Conservation (phyloP, 1,140 invertebrate genomes). For the Macrostomum lignano region DNA sequence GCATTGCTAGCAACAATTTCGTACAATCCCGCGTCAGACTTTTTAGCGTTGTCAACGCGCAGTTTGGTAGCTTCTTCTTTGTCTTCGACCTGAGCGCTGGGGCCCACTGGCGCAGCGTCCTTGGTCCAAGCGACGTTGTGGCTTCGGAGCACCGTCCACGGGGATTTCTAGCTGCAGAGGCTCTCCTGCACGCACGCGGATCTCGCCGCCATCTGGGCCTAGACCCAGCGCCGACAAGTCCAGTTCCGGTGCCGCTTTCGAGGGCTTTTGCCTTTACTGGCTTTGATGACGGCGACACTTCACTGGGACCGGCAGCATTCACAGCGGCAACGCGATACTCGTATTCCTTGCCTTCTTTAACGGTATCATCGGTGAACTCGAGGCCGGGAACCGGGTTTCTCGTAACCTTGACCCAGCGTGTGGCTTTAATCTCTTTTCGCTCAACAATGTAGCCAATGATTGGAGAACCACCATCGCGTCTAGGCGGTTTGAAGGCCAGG, state of each 20-base stretch:
- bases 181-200: constrained; percentile 82
- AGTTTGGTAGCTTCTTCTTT: constrained; percentile 4
- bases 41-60: constrained; percentile 42
- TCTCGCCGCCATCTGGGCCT: constrained; percentile 43
- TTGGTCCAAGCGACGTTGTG: constrained; percentile 63
- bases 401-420: constrained; percentile 68
- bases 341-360: constrained; percentile 44
- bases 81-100: constrained; percentile 1
- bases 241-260: constrained; percentile 56
- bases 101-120: constrained; percentile 33
- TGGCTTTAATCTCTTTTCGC: constrained; percentile 61
- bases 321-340: constrained; percentile 75
- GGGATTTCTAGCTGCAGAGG: constrained; percentile 76
- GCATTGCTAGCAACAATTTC: constrained; percentile 58
- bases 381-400: constrained; percentile 50
- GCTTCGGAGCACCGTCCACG: constrained; percentile 65
- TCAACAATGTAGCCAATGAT: constrained; percentile 45
- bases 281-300: constrained; percentile 55
- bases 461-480: constrained; percentile 58
- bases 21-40: constrained; percentile 69
- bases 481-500: constrained; percentile 53
- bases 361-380: constrained; percentile 33
- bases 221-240: constrained; percentile 45
- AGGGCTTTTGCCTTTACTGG: constrained; percentile 45
- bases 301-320: constrained; percentile 79